Evolutionary conservation across 2,113 vertebrate species (phyloP).

Genomic region (Sisor rabdophorus): DNA sequence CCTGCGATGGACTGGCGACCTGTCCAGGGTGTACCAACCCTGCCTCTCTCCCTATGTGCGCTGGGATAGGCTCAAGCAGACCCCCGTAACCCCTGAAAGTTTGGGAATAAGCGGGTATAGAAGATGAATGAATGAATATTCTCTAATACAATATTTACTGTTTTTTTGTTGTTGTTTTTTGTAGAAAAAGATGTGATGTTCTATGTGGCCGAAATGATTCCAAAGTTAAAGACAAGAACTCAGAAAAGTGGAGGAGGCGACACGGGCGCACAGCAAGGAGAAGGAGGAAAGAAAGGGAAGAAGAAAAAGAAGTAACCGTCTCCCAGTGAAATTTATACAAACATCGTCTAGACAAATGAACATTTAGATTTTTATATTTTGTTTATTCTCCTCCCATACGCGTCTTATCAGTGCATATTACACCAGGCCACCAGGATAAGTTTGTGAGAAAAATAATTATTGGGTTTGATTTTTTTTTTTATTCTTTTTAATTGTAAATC

Average conservation of each 20-base stretch:
- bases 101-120: too few species aligned
- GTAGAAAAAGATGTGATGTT: conserved; percentile 90
- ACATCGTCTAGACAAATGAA: background rate
- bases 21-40: too few species aligned
- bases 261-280: conserved; percentile 80
- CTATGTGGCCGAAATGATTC: conserved; percentile 93
- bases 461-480: background rate
- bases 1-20: too few species aligned
- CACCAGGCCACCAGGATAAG: background rate
- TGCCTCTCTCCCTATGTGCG: too few species aligned
- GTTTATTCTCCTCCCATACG: background rate
- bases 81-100: too few species aligned
- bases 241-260: conserved; percentile 87
- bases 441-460: background rate
- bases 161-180: background rate
- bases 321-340: background rate
- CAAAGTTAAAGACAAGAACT: conserved; percentile 92
- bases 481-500: too few species aligned
- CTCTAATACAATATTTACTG: background rate
- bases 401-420: background rate
- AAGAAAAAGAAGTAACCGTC: conserved; percentile 87
- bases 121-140: too few species aligned
- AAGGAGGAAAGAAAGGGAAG: conserved; percentile 94
- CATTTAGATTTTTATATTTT: background rate
- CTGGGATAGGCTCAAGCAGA: too few species aligned